Conservation (phyloP, 2,797 vertebrate genomes). For the Mormyrus hasselquistii region DNA sequence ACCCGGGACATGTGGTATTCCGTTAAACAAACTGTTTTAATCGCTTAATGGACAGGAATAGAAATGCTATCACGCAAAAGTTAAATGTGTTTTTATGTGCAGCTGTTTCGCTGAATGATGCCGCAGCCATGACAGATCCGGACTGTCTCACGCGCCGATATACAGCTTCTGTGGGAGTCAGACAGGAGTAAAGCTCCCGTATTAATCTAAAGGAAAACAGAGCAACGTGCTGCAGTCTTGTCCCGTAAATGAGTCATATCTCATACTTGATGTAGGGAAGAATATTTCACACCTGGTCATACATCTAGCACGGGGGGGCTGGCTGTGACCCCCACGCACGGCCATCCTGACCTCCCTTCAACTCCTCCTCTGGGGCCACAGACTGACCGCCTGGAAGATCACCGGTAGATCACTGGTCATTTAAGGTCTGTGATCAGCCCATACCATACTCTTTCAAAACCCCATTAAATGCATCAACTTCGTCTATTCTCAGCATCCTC, state of each 20-base stretch:
- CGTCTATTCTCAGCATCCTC: not conserved
- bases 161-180: not conserved
- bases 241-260: not conserved
- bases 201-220: not conserved
- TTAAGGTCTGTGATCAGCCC: not conserved
- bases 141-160: not conserved
- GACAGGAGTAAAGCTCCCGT: not conserved
- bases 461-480: not conserved
- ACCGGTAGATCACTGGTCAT: not conserved
- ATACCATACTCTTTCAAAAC: not conserved
- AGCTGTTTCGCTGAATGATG: not conserved
- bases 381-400: not conserved
- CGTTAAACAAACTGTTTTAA: not conserved
- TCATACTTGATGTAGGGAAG: not conserved
- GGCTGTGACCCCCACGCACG: not conserved
- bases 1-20: not conserved
- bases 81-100: not conserved
- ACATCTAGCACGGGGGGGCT: not conserved
- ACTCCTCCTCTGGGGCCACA: not conserved
- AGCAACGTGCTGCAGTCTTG: not conserved
- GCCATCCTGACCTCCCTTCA: not conserved
- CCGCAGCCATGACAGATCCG: not conserved
- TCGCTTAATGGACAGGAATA: not conserved
- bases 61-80: not conserved
- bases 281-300: not conserved